phyloP scores from a whole-genome alignment of 1,140 invertebrate genomes.

The Sycobia sp. region DNA sequence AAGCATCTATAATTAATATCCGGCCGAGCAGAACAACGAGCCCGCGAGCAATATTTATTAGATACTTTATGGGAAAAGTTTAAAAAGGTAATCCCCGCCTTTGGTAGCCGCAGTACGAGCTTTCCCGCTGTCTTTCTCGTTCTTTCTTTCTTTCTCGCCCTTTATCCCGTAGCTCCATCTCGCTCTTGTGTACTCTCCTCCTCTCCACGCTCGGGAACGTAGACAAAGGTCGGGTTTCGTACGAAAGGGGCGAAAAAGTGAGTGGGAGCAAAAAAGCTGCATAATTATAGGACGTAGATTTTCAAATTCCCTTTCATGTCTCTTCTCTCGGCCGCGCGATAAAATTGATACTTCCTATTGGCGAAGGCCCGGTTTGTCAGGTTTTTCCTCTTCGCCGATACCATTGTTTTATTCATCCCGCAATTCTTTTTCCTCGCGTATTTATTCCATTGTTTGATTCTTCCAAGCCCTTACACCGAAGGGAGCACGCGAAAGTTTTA shows the following conservation, averaged over 20 bases:
- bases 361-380: constrained; percentile 30
- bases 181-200: background rate
- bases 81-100: constrained; percentile 53
- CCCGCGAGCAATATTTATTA: constrained; percentile 54
- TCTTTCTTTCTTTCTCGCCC: background rate
- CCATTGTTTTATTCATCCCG: constrained; percentile 36
- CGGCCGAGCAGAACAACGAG: constrained; percentile 44
- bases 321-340: constrained; percentile 26
- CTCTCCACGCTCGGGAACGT: constrained; percentile 32
- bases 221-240: constrained; percentile 40
- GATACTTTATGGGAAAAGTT: constrained; percentile 56
- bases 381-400: constrained; percentile 22
- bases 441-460: constrained; percentile 37
- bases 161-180: constrained; percentile 5
- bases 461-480: constrained; percentile 18
- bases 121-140: constrained; percentile 12
- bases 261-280: constrained; percentile 18
- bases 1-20: constrained; percentile 57
- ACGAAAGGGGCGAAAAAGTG: constrained; percentile 8
- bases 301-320: constrained; percentile 36
- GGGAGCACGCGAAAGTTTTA: constrained; percentile 26
- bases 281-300: constrained; percentile 36
- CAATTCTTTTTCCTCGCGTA: constrained; percentile 22
- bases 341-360: constrained; percentile 36
- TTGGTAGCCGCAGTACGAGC: constrained; percentile 30